Conservation (phyloP, 35 echinoderm and acorn worm species). For the Apostichopus parvimensis region DNA sequence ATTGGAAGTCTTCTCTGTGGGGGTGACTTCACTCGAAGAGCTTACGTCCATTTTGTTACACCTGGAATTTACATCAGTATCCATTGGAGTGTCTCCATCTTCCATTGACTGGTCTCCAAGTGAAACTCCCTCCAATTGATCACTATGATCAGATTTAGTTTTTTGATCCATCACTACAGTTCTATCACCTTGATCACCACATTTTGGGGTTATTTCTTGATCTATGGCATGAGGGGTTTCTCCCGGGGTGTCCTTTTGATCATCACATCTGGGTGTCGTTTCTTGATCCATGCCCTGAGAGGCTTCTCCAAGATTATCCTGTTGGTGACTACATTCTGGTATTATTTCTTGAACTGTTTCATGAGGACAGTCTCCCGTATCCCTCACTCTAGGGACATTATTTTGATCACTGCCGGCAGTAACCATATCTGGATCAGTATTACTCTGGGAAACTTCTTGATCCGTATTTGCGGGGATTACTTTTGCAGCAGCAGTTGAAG, state of each 20-base stretch:
- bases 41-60: not conserved
- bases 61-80: not conserved
- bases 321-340: too few relatives aligned
- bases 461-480: not conserved
- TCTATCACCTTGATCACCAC: too few relatives aligned
- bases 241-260: too few relatives aligned
- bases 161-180: too few relatives aligned
- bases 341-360: too few relatives aligned
- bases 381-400: not conserved
- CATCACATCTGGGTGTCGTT: too few relatives aligned
- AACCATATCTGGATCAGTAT: not conserved
- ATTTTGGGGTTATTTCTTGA: too few relatives aligned
- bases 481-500: not conserved
- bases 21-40: not conserved
- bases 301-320: too few relatives aligned
- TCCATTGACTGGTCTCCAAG: not conserved
- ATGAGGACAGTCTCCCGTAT: too few relatives aligned
- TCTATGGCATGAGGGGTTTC: too few relatives aligned
- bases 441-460: not conserved
- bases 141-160: not conserved
- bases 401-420: not conserved
- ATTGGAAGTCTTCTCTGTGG: not conserved
- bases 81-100: not conserved
- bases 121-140: not conserved
- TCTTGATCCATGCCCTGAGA: too few relatives aligned